Conservation (phyloP, 2,797 vertebrate genomes). For the Graptemys geographica region DNA sequence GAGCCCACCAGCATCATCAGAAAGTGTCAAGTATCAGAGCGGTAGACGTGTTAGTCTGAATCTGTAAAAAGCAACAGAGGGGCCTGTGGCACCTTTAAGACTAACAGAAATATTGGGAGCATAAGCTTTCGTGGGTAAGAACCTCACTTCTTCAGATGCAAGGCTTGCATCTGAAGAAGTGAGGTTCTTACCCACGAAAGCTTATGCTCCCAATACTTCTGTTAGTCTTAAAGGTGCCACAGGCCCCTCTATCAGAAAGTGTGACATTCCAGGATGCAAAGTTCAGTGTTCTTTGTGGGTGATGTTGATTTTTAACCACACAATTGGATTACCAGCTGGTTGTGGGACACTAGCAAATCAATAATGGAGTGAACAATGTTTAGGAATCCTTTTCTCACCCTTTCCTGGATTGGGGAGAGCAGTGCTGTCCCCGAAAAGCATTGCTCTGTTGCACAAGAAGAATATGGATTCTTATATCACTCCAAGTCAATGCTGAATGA, state of each 20-base stretch:
- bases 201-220: too few species aligned
- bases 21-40: neutral
- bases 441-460: neutral
- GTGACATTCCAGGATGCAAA: neutral
- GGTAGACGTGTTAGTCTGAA: too few species aligned
- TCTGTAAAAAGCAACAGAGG: too few species aligned
- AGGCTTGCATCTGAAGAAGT: too few species aligned
- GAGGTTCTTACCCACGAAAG: too few species aligned
- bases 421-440: neutral
- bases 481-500: neutral
- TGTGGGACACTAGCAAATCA: neutral
- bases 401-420: neutral
- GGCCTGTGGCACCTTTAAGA: too few species aligned
- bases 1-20: neutral
- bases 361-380: neutral
- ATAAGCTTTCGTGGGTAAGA: too few species aligned
- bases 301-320: neutral
- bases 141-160: too few species aligned
- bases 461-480: neutral
- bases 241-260: neutral
- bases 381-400: neutral
- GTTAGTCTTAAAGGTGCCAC: too few species aligned
- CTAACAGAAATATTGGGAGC: too few species aligned
- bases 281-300: neutral
- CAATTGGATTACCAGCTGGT: neutral